phyloP scores from a whole-genome alignment of 2,888 invertebrate species.

The Diadegma fenestrale region DNA sequence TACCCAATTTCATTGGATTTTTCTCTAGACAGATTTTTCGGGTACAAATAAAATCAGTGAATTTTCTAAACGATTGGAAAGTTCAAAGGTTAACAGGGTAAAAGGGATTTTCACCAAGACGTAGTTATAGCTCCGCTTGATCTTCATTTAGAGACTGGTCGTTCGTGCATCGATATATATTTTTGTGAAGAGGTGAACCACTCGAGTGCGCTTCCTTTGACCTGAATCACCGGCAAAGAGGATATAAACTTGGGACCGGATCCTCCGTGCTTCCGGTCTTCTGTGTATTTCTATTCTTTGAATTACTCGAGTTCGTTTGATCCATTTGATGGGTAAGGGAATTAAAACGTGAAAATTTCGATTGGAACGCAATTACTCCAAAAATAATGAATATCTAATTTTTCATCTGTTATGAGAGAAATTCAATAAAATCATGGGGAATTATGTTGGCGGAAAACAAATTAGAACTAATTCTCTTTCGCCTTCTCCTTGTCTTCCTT shows the following conservation, averaged over 20 bases:
- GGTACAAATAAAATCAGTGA: constrained; percentile 16
- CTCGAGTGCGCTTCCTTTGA: constrained; percentile 62
- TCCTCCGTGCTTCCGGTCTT: constrained; percentile 33
- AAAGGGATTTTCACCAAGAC: constrained; percentile 46
- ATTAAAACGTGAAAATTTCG: constrained; percentile 3
- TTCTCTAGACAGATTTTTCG: too few species aligned
- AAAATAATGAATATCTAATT: not conserved
- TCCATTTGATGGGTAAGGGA: constrained; percentile 16
- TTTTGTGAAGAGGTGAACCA: constrained; percentile 43
- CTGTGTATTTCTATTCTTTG: constrained; percentile 28
- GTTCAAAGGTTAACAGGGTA: constrained; percentile 59
- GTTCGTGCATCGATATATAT: constrained; percentile 53
- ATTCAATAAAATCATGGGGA: not conserved
- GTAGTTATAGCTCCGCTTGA: not conserved
- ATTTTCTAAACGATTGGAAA: constrained; percentile 59
- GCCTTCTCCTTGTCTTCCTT: not conserved
- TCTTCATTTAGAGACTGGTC: constrained; percentile 30
- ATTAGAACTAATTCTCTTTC: not conserved
- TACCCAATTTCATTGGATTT: not conserved
- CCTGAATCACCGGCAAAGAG: constrained; percentile 48
- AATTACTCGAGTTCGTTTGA: constrained; percentile 46
- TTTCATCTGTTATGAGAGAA: not conserved
- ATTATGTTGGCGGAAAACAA: not conserved
- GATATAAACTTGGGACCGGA: constrained; percentile 48
- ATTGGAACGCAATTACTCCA: not conserved